phyloP scores from a whole-genome alignment of 2,888 invertebrate genomes.

The Alitta virens region DNA sequence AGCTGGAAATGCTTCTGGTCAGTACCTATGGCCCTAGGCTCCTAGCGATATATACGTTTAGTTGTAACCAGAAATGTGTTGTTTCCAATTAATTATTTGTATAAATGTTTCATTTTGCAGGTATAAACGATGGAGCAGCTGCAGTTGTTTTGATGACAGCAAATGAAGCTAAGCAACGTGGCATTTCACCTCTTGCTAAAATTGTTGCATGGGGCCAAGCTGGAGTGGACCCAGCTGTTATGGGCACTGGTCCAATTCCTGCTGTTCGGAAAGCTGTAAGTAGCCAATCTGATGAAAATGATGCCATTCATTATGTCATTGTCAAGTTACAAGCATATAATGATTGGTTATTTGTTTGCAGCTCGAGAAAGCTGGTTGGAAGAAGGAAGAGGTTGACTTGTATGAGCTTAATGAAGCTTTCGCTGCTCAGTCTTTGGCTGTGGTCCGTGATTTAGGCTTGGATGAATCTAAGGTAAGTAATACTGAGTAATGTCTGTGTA shows the following conservation, averaged over 20 bases:
- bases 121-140: slow-evolving; percentile 84
- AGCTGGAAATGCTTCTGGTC: slow-evolving; percentile 66
- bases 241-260: slow-evolving; percentile 76
- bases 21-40: too few species aligned
- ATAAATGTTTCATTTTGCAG: slow-evolving; percentile 26
- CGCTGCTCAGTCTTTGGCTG: slow-evolving; percentile 60
- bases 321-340: too few species aligned
- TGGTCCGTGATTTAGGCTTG: slow-evolving; percentile 56
- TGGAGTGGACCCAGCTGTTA: slow-evolving; percentile 76
- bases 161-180: slow-evolving; percentile 62
- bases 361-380: slow-evolving; percentile 59
- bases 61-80: too few species aligned
- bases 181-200: slow-evolving; percentile 69
- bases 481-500: too few species aligned
- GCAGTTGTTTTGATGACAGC: slow-evolving; percentile 74
- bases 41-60: too few species aligned
- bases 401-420: slow-evolving; percentile 63
- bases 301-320: too few species aligned
- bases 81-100: too few species aligned
- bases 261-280: slow-evolving; percentile 70
- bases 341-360: slow-evolving; percentile 24
- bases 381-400: slow-evolving; percentile 58
- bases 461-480: slow-evolving; percentile 51
- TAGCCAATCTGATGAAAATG: too few species aligned
- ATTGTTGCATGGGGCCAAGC: slow-evolving; percentile 75